Conservation (phyloP, 2,113 vertebrate genomes). For the Sinocyclocheilus anshuiensis region DNA sequence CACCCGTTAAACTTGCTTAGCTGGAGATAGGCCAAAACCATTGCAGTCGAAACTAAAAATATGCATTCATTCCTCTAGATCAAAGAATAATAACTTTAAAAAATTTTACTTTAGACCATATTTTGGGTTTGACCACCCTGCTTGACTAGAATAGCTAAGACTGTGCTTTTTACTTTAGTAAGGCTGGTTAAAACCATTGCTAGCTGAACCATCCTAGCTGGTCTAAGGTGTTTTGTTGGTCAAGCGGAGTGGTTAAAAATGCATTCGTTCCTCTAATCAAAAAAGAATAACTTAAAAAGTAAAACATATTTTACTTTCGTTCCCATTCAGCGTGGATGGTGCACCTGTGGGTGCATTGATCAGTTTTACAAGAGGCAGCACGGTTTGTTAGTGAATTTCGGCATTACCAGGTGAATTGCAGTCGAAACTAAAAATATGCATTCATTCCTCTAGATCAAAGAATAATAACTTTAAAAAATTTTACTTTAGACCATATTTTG, state of each 20-base stretch:
- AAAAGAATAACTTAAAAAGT: neutral
- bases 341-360: constrained; percentile 21
- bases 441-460: too few species aligned
- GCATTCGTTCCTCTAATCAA: neutral
- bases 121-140: neutral
- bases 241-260: neutral
- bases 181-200: neutral
- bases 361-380: neutral
- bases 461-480: too few species aligned
- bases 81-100: too few species aligned
- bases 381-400: neutral
- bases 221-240: neutral
- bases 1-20: neutral
- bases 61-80: too few species aligned
- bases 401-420: constrained; percentile 62
- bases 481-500: neutral
- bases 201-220: neutral
- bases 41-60: neutral
- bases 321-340: neutral
- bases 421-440: too few species aligned
- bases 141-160: neutral
- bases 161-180: neutral
- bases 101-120: neutral
- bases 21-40: neutral
- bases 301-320: neutral